Evolutionary conservation across 92 coral and sea anemone genomes (phyloP), one percentile per base, ranked within the genome.

Genomic region (Heteractis magnifica): DNA sequence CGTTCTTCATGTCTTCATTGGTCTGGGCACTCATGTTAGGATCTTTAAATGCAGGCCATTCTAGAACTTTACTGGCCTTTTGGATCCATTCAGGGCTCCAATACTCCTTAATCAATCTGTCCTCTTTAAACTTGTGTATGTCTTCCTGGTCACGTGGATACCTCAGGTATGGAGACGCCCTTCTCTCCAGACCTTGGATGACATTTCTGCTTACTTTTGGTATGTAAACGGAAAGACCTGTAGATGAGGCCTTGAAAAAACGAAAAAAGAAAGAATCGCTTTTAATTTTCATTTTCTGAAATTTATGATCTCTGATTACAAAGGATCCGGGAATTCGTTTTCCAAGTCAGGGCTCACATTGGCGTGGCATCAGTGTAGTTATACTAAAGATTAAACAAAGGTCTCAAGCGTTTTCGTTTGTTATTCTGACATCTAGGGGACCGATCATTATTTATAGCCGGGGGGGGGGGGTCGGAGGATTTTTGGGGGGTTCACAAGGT

Each of bases 41-140:
- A 62, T 88, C 88, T 18, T 62, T 62, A 34, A 87, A 91, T 10
- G 90, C 87, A 8, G 87, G 91, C 95, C 94, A 95, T 53, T 88
- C 88, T 13, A 93, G 97, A 1, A 62, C 51, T 9, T 34, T 58
- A 20, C 77, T 74, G 11, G 89, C 90, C 6, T 52, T 75, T 18
- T 19, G 4, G 14, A 83, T 74, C 92, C 94, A 90, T 0, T 79
- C 49, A 8, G 55, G 62, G 8, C 77, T 82, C 87, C 84, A 76
- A 77, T 74, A 82, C 4, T 10, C 62, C 26, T 56, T 49, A 23
- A 62, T 11, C 8, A 87, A 75, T 34, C 44, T 34, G 2, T 51
- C 4, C 4, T 19, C 16, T 49, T 49, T 78, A 15, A 1, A 62
- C 6, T n/a, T 10, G 0, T 16, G 14, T 21, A 82, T 80, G 44